Conservation (phyloP, 2,797 vertebrate genomes). For the Muscicapa striata region DNA sequence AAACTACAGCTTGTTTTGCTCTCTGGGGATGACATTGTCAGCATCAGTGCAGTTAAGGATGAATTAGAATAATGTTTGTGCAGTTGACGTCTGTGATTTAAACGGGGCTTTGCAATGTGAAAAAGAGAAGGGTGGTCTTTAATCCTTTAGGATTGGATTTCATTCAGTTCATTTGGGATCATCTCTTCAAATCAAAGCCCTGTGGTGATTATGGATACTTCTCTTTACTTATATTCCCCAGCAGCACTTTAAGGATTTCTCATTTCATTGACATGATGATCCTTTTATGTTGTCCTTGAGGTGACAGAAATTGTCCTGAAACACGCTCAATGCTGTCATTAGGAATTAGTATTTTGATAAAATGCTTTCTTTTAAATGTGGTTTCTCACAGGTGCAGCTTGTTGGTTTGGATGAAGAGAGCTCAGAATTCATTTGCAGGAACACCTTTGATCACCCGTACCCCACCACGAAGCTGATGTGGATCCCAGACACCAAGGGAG, state of each 20-base stretch:
- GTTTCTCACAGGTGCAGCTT: conserved; percentile 87
- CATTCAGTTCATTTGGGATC: not conserved
- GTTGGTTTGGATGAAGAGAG: conserved; percentile 98
- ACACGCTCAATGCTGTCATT: not conserved
- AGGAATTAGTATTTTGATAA: not conserved
- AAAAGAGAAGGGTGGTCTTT: conserved; percentile 7
- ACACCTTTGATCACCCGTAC: conserved; percentile 98
- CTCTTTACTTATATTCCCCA: not conserved
- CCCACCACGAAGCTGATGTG: conserved; percentile 99
- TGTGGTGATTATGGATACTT: not conserved
- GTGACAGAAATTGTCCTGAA: not conserved
- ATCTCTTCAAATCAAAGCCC: not conserved
- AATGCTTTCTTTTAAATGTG: not conserved
- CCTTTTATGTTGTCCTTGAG: not conserved
- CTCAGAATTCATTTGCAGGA: conserved; percentile 98
- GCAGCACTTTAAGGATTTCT: not conserved
- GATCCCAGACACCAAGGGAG: conserved; percentile 98
- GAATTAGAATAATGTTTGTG: not conserved
- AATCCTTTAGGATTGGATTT: conserved; percentile 12
- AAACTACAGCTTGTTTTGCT: not conserved
- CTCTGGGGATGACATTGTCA: not conserved
- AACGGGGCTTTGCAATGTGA: not conserved
- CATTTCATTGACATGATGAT: not conserved
- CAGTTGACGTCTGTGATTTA: not conserved
- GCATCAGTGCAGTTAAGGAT: not conserved